Conservation (phyloP, 2,888 invertebrate species). For the Harmothoe impar region DNA sequence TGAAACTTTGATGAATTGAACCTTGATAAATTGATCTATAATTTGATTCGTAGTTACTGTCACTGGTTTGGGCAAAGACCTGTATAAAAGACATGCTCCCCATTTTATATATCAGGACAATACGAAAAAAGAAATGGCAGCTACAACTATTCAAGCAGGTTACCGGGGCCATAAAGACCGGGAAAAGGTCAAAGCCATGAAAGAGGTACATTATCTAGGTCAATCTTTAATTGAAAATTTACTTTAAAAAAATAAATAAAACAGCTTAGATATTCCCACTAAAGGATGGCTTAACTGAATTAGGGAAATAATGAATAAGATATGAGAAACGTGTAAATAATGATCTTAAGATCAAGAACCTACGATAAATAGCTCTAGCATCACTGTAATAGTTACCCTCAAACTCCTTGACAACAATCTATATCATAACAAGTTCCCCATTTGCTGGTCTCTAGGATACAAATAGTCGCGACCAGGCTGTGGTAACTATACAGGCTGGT, state of each 20-base stretch:
- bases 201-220: neutral
- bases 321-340: neutral
- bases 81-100: too few species aligned
- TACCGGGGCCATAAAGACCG: slow-evolving; percentile 30
- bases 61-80: too few species aligned
- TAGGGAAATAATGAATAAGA: slow-evolving; percentile 1
- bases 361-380: too few species aligned
- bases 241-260: neutral
- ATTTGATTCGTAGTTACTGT: too few species aligned
- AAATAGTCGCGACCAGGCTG: neutral
- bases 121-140: neutral
- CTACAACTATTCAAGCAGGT: slow-evolving; percentile 42
- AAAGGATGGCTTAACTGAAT: slow-evolving; percentile 1
- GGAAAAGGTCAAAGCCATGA: neutral
- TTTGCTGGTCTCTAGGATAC: neutral
- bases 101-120: neutral
- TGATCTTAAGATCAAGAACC: too few species aligned
- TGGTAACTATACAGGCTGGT: slow-evolving; percentile 41
- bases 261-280: too few species aligned
- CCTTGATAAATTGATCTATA: too few species aligned
- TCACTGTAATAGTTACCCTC: too few species aligned
- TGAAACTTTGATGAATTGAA: too few species aligned
- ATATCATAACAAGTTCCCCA: neutral
- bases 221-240: too few species aligned
- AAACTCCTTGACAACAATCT: too few species aligned